These are phyloP conservation scores for Crossocerus cetratus DNA, from an alignment of 2,888 invertebrate species.

Conservation along the genomic window DNA sequence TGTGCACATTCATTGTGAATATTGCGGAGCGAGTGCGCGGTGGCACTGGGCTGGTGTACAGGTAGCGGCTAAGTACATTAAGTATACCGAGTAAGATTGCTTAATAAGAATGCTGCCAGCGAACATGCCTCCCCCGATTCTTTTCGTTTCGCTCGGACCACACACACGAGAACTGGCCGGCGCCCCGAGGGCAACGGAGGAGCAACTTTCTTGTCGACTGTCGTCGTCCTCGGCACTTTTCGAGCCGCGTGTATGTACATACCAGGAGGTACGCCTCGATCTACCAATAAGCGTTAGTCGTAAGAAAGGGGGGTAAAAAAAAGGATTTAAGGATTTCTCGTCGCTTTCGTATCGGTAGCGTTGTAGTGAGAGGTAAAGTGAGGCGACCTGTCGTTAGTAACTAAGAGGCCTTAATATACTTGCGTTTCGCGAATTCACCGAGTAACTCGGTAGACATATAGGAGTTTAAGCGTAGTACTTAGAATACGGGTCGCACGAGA, in stretches of 20 bases:
- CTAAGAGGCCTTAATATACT: conserved; percentile 74
- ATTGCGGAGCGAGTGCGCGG: too few species aligned
- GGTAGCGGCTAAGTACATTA: too few species aligned
- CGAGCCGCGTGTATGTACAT: conserved; percentile 28
- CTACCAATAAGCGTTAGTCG: conserved; percentile 9
- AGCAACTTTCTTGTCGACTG: conserved; percentile 29
- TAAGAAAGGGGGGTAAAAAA: not conserved
- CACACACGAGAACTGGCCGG: not conserved
- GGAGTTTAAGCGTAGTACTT: conserved; percentile 38
- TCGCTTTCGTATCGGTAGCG: conserved; percentile 60
- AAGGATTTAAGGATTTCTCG: conserved; percentile 24
- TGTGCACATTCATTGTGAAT: too few species aligned
- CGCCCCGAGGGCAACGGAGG: conserved; percentile 21
- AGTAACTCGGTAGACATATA: conserved; percentile 30
- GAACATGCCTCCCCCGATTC: too few species aligned
- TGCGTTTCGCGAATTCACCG: conserved; percentile 47
- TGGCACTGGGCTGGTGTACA: too few species aligned
- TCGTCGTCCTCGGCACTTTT: conserved; percentile 31
- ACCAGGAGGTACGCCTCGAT: conserved; percentile 1
- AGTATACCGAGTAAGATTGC: too few species aligned
- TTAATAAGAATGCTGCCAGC: too few species aligned
- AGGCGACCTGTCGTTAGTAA: conserved; percentile 74
- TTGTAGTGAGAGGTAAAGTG: conserved; percentile 61
- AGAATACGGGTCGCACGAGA: not conserved
- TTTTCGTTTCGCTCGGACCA: not conserved